These are phyloP conservation scores for Galaxea fascicularis DNA, from an alignment of 92 coral and sea anemone genomes.

Conservation along the genomic window DNA sequence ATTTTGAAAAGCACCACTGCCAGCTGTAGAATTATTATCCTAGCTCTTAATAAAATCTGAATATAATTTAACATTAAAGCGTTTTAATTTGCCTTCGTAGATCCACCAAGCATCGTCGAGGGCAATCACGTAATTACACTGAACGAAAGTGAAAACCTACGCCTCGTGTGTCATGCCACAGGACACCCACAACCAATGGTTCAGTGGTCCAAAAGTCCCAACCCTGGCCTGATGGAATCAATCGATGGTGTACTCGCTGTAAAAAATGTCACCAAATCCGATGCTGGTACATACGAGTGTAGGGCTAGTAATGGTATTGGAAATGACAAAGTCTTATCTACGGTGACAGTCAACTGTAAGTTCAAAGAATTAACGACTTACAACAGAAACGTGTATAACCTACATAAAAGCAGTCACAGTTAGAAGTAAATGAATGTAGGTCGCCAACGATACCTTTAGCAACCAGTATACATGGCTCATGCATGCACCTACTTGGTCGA, in stretches of 20 bases:
- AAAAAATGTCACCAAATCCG: conserved; percentile 29
- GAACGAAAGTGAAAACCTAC: conserved; percentile 26
- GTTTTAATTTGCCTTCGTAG: background rate
- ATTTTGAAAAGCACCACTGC: too few species aligned
- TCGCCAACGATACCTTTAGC: too few species aligned
- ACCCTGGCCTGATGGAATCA: background rate
- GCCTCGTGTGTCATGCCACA: conserved; percentile 46
- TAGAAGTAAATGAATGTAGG: too few species aligned
- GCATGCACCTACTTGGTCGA: too few species aligned
- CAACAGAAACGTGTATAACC: background rate
- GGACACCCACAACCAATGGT: conserved; percentile 54
- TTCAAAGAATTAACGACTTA: background rate
- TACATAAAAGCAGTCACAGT: too few species aligned
- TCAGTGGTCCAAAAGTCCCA: conserved; percentile 29
- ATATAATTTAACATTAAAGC: too few species aligned
- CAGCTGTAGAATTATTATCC: too few species aligned
- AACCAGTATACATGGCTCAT: too few species aligned
- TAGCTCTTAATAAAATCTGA: too few species aligned
- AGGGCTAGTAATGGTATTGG: conserved; percentile 59
- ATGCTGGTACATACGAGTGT: conserved; percentile 46
- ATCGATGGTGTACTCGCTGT: background rate
- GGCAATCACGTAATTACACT: conserved; percentile 18
- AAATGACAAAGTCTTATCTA: conserved; percentile 1
- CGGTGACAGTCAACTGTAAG: conserved; percentile 50
- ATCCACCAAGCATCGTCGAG: conserved; percentile 24